A percentile compares a stretch with the other conserved stretches of the same genome.
phyloP scores from a whole-genome alignment of 2,797 vertebrate species.

The Threskiornis aethiopicus region DNA sequence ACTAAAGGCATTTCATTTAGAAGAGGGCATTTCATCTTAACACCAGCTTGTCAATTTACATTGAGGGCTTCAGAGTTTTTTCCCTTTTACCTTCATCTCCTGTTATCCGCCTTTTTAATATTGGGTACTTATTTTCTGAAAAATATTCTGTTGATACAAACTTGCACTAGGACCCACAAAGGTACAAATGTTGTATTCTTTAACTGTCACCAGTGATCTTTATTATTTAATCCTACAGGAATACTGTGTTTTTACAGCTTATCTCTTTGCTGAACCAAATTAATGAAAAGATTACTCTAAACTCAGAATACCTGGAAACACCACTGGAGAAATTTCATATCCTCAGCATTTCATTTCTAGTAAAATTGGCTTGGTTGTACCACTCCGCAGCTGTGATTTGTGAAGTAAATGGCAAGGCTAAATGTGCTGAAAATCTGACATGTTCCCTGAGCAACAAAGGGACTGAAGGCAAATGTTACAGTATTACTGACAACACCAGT shows the following conservation, averaged over 20 bases:
- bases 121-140: not conserved
- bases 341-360: conserved; percentile 59
- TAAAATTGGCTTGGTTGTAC: conserved; percentile 55
- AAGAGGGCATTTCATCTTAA: not conserved
- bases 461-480: conserved; percentile 73
- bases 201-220: conserved; percentile 33
- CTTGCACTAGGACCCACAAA: not conserved
- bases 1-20: not conserved
- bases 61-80: not conserved
- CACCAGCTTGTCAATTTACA: not conserved
- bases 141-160: not conserved
- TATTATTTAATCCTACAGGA: conserved; percentile 54
- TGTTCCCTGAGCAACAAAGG: conserved; percentile 71
- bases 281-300: conserved; percentile 15
- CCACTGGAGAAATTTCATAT: conserved; percentile 36
- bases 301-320: conserved; percentile 20
- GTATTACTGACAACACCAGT: conserved; percentile 57
- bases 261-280: conserved; percentile 30
- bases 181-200: conserved; percentile 38
- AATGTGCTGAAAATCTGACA: conserved; percentile 63
- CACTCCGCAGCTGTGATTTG: conserved; percentile 65
- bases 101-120: not conserved
- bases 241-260: conserved; percentile 16
- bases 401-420: conserved; percentile 71
- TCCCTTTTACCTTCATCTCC: not conserved